Conservation (phyloP, 2,113 vertebrate species). For the Lonchura striata region DNA sequence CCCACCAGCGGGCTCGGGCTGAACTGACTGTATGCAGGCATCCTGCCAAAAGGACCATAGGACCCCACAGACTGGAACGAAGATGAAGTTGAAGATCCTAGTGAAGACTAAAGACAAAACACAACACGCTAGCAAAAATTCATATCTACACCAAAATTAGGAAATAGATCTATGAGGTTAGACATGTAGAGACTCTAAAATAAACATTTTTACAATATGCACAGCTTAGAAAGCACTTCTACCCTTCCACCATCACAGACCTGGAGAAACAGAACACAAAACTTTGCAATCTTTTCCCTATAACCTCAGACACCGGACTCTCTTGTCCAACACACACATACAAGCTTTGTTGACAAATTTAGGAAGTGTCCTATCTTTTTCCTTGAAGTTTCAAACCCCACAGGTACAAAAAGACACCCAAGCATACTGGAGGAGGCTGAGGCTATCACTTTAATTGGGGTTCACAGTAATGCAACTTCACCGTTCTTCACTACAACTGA, state of each 20-base stretch:
- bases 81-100: constrained; percentile 80
- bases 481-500: not conserved
- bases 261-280: not conserved
- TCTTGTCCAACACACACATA: not conserved
- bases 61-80: constrained; percentile 88
- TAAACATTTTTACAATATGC: not conserved
- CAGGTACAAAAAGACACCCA: not conserved
- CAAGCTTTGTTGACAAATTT: not conserved
- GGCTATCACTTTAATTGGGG: not conserved
- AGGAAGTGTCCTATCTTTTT: fast-evolving
- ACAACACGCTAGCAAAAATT: not conserved
- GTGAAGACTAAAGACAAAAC: constrained; percentile 83
- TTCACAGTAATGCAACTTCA: not conserved
- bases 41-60: constrained; percentile 88
- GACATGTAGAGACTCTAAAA: not conserved
- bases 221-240: not conserved
- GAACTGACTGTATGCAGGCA: constrained; percentile 91
- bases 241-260: not conserved
- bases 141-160: not conserved
- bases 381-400: not conserved
- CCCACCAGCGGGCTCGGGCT: constrained; percentile 80
- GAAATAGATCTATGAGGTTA: not conserved
- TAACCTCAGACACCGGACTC: not conserved
- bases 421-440: not conserved
- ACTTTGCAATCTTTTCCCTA: not conserved